Conservation (phyloP, 2,888 invertebrate genomes). For the Hydraecia micacea region DNA sequence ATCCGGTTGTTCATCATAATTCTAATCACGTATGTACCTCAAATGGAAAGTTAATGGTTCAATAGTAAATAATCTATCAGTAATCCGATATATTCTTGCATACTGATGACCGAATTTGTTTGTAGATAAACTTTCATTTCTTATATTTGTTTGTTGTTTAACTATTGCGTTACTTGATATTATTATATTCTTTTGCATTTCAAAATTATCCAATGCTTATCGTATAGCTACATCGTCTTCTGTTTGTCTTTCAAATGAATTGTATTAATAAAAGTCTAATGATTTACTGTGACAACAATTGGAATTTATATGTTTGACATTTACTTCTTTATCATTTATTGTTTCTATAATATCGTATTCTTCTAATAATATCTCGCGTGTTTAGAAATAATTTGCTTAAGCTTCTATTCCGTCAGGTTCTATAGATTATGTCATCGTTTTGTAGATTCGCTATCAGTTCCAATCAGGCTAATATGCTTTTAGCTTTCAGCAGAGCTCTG, state of each 20-base stretch:
- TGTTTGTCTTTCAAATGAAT: constrained; percentile 14
- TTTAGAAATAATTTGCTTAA: constrained; percentile 5
- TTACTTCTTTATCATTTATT: constrained; percentile 15
- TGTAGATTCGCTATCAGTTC: constrained; percentile 36
- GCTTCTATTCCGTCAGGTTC: not conserved
- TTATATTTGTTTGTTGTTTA: constrained; percentile 4
- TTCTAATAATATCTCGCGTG: constrained; percentile 31
- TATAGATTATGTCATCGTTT: constrained; percentile 17
- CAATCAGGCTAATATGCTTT: constrained; percentile 55
- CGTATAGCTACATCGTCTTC: not conserved
- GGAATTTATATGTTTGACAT: constrained; percentile 17
- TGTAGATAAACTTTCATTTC: constrained; percentile 25
- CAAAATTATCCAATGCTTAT: constrained; percentile 2
- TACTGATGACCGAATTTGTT: constrained; percentile 44
- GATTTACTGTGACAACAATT: not conserved
- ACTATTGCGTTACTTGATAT: constrained; percentile 9
- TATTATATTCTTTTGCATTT: not conserved
- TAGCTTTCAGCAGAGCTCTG: constrained; percentile 59
- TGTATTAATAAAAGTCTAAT: not conserved
- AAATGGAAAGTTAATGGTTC: constrained; percentile 49
- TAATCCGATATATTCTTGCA: constrained; percentile 43
- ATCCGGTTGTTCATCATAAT: constrained; percentile 41
- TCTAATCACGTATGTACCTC: constrained; percentile 23
- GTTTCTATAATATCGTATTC: not conserved
- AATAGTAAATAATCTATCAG: constrained; percentile 39